A percentile compares a stretch with the other conserved stretches of the same genome.
phyloP scores from a whole-genome alignment of 1,140 invertebrate species.

The Dendroctonus valens region DNA sequence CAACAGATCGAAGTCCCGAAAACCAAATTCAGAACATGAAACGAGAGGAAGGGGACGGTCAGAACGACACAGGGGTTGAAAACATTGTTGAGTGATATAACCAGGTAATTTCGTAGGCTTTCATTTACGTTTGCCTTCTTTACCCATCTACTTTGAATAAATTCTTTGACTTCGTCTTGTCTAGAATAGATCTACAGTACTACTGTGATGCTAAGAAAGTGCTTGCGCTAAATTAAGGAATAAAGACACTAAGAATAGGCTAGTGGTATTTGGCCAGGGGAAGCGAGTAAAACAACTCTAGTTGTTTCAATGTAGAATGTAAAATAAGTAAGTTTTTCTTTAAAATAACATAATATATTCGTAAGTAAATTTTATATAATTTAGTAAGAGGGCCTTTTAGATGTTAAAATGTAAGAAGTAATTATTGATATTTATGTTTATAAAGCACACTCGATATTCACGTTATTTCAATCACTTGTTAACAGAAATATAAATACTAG shows the following conservation, averaged over 20 bases:
- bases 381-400: neutral
- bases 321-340: constrained; percentile 5
- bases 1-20: constrained; percentile 33
- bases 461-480: no score
- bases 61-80: constrained; percentile 53
- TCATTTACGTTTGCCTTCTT: neutral
- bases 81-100: constrained; percentile 41
- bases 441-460: neutral
- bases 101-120: constrained; percentile 11
- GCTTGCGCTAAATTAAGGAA: constrained; percentile 12
- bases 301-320: constrained; percentile 19
- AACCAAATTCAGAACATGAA: constrained; percentile 58
- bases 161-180: neutral
- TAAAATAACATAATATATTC: neutral
- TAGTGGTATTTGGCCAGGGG: neutral
- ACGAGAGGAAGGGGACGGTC: constrained; percentile 59
- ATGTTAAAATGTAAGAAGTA: neutral
- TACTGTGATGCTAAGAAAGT: constrained; percentile 10
- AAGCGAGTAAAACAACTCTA: constrained; percentile 1
- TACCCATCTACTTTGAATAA: no score
- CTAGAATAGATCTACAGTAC: constrained; percentile 4
- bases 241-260: constrained; percentile 19
- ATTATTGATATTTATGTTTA: neutral
- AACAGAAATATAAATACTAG: no score
- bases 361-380: neutral